Evolutionary conservation across 2,888 invertebrate species (phyloP), one percentile per base, ranked within the genome.

Genomic region (Sphinx pinastri): DNA sequence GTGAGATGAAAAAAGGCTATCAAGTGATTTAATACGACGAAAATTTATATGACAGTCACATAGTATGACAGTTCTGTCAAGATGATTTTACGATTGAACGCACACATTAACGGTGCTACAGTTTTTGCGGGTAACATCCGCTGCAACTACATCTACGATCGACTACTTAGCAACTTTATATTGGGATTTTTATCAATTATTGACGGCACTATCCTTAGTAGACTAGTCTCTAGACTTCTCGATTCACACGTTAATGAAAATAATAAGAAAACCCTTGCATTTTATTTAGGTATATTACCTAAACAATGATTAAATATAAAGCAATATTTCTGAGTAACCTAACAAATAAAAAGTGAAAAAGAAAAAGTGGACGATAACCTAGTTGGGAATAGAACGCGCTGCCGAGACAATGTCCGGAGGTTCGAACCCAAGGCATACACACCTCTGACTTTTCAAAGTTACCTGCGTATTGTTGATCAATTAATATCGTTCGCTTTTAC

Each of bases 71-170:
- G 74, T 72, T 80, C 74, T 79, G 77, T 76, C 63, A 71, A 71
- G 19, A 19, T 63, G 63, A 78, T 76, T 80, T 77, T 74, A 81
- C 79, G 81, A 76, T 76, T 74, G 77, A 77, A 47, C 74, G 77
- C 78, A 77, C 79, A 77, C 74, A 73, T 79, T 81, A 83, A 81
- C 81, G 77, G 83, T 79, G 71, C 69, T 67, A 16, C 58, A 72
- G 25, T 77, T 78, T 81, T 80, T 78, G 74, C 79, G 47, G 14
- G 67, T 71, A 70, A 71, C 68, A 57, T 57, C 68, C 68, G 57
- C 47, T 54, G 31, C 72, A 67, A 60, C 70, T 68, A 25, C 19
- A 49, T 63, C 63, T 63, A 60, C 16, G 13, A 19, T 31, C 49
- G 19, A 16, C 47, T 47, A n/a, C n/a, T n/a, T n/a, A 16, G 47